Base-by-base conservation (phyloP, 1,140 invertebrate genomes). In the Pararge aegeria region DNA sequence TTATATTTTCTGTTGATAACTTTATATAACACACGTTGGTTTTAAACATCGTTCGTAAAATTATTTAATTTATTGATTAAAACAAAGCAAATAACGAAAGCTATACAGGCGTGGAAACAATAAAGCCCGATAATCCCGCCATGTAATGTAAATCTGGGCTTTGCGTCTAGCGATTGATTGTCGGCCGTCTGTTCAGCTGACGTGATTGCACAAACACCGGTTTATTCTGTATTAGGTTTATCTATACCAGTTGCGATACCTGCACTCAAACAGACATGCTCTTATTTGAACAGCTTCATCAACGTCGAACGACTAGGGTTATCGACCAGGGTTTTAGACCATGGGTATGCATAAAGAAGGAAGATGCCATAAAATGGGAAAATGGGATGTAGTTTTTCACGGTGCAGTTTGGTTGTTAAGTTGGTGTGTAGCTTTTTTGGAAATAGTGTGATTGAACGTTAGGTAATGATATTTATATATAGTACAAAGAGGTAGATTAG, bases 111-210 rank as follows among this genome's bases (percentile, higher is more conserved):
- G 13, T 42, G 38, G 13, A 42, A 42, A 16, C 38, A 42, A 42
- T 18, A 15, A 16, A 42, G 13, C 12, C 13, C 13, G 13, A 0
- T 42, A 42, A 42, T 42, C 38, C 16, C 13, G 34, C 34, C 1
- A 13, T 38, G 34, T 38, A 42, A 42, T 42, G 38, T 42, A 42
- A 42, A 42, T 42, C 38, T 10, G 16, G 38, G 38, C 38, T 42
- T 42, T 42, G 38, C 16, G 16, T 18, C n/a, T 42, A 42, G 13
- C 38, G 38, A 42, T 18, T 42, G 38, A 42, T 42, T 42, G 38
- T 42, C 38, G 38, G 15, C 38, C 15, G 15, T 42, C 38, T 42
- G 38, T 42, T 42, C 30, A 18, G 38, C 3, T 42, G 38, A 42
- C 38, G 16, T 42, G 13, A 42, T 42, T 42, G 13, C n/a, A 15